Evolutionary conservation across 2,888 invertebrate genomes (phyloP).

Genomic region (Eilema caniola): DNA sequence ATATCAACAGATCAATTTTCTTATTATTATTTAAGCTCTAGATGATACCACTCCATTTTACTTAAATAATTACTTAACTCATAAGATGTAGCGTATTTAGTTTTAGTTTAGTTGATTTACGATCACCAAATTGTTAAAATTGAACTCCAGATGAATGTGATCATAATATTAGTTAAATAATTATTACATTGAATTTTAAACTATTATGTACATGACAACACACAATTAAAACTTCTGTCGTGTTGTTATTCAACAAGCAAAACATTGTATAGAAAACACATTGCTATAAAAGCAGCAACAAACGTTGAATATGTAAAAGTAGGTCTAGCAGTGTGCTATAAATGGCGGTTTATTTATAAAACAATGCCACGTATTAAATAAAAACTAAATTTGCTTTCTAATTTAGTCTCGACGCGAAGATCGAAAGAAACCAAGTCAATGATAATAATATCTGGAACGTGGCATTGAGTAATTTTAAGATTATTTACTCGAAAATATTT

Average conservation of each 20-base stretch:
- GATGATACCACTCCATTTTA: not conserved
- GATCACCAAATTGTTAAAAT: not conserved
- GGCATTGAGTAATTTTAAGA: constrained; percentile 7
- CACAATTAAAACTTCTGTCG: not conserved
- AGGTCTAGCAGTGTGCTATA: constrained; percentile 18
- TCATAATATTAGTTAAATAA: not conserved
- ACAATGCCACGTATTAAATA: constrained; percentile 39
- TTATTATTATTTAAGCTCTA: constrained; percentile 3
- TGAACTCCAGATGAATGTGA: not conserved
- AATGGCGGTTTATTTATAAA: constrained; percentile 42
- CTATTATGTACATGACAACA: not conserved
- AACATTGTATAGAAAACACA: not conserved
- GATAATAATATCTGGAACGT: constrained; percentile 11
- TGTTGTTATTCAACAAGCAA: not conserved
- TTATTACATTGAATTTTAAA: not conserved
- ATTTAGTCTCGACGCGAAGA: constrained; percentile 34
- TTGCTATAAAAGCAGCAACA: not conserved
- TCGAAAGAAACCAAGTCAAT: constrained; percentile 23
- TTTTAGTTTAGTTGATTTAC: not conserved
- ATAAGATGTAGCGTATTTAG: not conserved
- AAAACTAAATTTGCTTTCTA: constrained; percentile 29
- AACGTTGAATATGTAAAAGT: constrained; percentile 23
- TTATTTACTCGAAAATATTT: constrained; percentile 11
- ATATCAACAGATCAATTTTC: not conserved
- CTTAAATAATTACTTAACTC: not conserved